Conservation (phyloP, 2,797 vertebrate genomes). For the Pantherophis alleghaniensis region DNA sequence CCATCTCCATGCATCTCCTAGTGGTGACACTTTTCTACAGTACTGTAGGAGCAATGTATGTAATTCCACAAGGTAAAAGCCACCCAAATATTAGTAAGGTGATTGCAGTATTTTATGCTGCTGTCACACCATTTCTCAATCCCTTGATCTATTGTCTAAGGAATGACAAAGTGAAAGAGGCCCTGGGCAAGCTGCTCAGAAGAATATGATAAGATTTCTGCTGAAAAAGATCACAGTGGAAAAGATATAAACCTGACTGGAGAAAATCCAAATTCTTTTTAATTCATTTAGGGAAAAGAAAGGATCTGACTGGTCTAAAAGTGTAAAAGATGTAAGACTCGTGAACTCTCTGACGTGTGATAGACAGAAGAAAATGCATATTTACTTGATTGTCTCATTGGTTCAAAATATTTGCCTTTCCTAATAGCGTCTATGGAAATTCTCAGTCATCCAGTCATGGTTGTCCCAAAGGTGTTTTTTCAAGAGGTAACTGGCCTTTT, state of each 20-base stretch:
- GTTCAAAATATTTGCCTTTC: background rate
- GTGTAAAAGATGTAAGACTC: background rate
- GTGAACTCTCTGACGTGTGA: background rate
- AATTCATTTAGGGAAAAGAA: background rate
- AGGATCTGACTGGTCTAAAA: background rate
- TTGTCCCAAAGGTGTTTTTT: no score
- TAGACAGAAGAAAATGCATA: background rate
- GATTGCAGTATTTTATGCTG: conserved; percentile 47
- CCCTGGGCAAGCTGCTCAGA: background rate
- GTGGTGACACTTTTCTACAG: conserved; percentile 35
- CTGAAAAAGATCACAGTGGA: background rate
- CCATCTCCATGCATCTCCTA: conserved; percentile 57
- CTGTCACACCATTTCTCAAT: conserved; percentile 56
- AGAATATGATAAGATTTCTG: background rate
- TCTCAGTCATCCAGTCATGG: no score
- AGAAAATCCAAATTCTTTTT: background rate
- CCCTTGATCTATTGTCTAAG: conserved; percentile 61
- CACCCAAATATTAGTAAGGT: conserved; percentile 22
- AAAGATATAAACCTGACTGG: background rate
- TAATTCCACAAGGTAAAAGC: conserved; percentile 30
- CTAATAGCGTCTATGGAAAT: background rate
- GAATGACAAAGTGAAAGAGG: conserved; percentile 52
- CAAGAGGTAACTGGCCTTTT: no score
- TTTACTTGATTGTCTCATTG: background rate
- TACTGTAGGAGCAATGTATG: background rate